phyloP scores from a whole-genome alignment of 2,797 vertebrate species.

The Gambusia yucatana region DNA sequence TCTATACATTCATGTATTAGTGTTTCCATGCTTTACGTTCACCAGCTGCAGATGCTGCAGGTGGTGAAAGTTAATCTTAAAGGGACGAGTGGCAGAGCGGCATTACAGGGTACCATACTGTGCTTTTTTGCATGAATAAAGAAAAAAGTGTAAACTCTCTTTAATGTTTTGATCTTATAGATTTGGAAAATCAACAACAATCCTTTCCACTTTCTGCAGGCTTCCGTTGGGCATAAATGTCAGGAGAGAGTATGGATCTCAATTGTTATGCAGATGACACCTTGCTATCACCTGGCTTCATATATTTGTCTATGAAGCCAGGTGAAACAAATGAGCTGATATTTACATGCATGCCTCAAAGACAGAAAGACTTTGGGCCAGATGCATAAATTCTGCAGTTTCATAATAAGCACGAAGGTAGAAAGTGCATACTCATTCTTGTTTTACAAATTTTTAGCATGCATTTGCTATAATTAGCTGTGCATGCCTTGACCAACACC shows the following conservation, averaged over 20 bases:
- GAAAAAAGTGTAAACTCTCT: background rate
- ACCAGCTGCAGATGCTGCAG: no score
- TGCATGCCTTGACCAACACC: background rate
- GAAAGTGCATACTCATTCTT: background rate
- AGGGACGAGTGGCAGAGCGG: background rate
- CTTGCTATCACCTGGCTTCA: background rate
- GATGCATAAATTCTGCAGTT: background rate
- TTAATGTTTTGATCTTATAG: background rate
- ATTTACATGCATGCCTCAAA: background rate
- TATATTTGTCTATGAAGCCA: background rate
- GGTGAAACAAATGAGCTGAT: background rate
- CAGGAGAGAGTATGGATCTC: background rate
- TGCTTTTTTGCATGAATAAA: background rate
- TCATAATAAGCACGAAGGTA: background rate
- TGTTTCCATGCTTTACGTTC: no score
- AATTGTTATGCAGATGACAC: conserved; percentile 1
- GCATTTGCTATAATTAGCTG: background rate
- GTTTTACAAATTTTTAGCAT: background rate
- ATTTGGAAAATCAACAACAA: background rate
- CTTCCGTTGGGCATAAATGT: background rate
- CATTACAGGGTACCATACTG: background rate
- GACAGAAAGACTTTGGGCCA: background rate
- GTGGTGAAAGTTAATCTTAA: background rate
- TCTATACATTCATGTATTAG: background rate
- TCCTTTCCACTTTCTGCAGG: background rate